These are phyloP conservation scores for Sphaerophoria taeniata DNA, from an alignment of 2,888 invertebrate genomes.

Conservation along the genomic window DNA sequence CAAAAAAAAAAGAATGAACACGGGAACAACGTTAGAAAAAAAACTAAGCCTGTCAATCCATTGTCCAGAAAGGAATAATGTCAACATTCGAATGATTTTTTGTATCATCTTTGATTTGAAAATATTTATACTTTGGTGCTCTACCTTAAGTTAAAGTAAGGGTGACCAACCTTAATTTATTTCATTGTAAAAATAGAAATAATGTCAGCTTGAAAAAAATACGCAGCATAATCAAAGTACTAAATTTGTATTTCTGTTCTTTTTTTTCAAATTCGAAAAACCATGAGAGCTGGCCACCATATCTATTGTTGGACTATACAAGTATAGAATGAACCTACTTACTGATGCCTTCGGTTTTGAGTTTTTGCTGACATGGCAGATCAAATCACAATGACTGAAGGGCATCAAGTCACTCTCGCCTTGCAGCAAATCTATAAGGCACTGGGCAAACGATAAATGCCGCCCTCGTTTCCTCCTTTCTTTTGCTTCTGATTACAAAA, in stretches of 20 bases:
- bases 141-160: neutral
- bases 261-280: too few relatives aligned
- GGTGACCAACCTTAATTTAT: neutral
- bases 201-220: too few relatives aligned
- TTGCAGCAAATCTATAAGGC: conserved; percentile 46
- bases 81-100: conserved; percentile 61
- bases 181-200: too few relatives aligned
- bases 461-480: conserved; percentile 64
- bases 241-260: too few relatives aligned
- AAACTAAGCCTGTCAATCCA: conserved; percentile 65
- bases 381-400: conserved; percentile 70
- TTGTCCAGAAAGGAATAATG: conserved; percentile 70
- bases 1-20: conserved; percentile 1
- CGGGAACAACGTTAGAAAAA: conserved; percentile 47
- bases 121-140: conserved; percentile 16
- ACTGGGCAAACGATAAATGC: conserved; percentile 65
- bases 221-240: too few relatives aligned
- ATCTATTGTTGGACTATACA: too few relatives aligned
- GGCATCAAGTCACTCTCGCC: conserved; percentile 63
- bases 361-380: conserved; percentile 50
- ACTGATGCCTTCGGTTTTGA: neutral
- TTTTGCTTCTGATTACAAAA: neutral
- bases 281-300: too few relatives aligned
- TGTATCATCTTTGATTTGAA: conserved; percentile 24
- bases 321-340: neutral